A percentile compares a stretch with the other conserved stretches of the same genome.
These are phyloP conservation scores for Pseudotriccus pelzelni DNA, from an alignment of 2,797 vertebrate species.

Conservation along the genomic window DNA sequence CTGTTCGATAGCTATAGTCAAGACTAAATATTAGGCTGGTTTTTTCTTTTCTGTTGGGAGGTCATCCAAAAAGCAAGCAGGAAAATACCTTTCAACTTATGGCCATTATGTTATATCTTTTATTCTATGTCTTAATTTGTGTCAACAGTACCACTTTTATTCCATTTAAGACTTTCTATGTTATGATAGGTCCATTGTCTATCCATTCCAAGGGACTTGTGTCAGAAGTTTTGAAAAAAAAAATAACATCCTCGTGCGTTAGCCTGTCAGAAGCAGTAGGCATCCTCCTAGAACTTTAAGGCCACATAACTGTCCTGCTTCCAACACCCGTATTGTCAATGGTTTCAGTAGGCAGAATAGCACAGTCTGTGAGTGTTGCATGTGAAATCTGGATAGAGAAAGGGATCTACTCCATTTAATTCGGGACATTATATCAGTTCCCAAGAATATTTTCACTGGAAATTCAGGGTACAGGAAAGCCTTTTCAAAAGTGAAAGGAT, in stretches of 20 bases:
- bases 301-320: rapidly evolving
- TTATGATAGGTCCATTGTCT: background rate
- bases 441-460: slow-evolving; percentile 37
- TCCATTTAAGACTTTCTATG: background rate
- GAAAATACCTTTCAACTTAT: slow-evolving; percentile 6
- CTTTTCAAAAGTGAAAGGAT: slow-evolving; percentile 30
- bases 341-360: background rate
- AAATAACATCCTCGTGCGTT: background rate
- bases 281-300: background rate
- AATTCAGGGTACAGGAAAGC: slow-evolving; percentile 11
- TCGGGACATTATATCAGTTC: background rate
- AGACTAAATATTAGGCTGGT: slow-evolving; percentile 65
- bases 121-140: background rate
- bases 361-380: background rate
- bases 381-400: background rate
- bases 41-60: slow-evolving; percentile 40
- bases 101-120: slow-evolving; percentile 6
- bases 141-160: background rate
- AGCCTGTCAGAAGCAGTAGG: background rate
- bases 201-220: background rate
- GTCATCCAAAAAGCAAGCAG: slow-evolving; percentile 37
- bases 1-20: slow-evolving; percentile 60
- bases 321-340: background rate
- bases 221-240: background rate
- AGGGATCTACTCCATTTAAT: background rate